phyloP scores from a whole-genome alignment of 2,113 vertebrate genomes.

The Porphyrio hochstetteri region DNA sequence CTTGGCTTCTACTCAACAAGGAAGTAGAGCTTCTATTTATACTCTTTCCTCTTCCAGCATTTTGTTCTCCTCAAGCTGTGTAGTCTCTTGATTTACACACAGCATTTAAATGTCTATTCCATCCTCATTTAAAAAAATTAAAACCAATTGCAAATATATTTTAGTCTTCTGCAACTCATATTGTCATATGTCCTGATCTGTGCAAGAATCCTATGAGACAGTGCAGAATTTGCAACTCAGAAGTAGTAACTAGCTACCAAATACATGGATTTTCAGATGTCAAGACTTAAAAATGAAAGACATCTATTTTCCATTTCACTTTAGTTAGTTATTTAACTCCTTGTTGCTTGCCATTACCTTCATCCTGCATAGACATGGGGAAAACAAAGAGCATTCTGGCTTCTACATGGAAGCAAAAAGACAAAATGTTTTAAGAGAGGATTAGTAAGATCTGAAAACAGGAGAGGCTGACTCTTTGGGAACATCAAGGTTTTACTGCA shows the following conservation, averaged over 20 bases:
- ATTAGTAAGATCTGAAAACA: background rate
- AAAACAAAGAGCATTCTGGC: background rate
- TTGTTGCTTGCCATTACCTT: background rate
- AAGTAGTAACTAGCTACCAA: background rate
- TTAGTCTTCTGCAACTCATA: background rate
- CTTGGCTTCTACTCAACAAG: conserved; percentile 57
- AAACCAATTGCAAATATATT: background rate
- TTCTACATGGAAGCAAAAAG: background rate
- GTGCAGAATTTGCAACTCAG: background rate
- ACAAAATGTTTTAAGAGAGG: background rate
- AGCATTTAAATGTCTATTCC: background rate
- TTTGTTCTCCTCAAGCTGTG: conserved; percentile 36
- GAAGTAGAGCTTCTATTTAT: conserved; percentile 67
- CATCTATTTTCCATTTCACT: background rate
- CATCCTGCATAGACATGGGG: background rate
- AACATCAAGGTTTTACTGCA: background rate
- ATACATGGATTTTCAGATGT: background rate
- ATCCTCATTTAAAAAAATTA: background rate
- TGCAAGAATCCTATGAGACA: background rate
- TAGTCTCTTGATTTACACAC: conserved; percentile 7
- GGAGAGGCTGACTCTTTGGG: background rate
- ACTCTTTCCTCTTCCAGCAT: conserved; percentile 59
- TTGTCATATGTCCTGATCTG: background rate
- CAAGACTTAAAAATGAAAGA: background rate
- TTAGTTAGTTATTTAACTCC: background rate